Evolutionary conservation across 1,140 invertebrate genomes (phyloP).

Genomic region (Drosophila mojavensis): DNA sequence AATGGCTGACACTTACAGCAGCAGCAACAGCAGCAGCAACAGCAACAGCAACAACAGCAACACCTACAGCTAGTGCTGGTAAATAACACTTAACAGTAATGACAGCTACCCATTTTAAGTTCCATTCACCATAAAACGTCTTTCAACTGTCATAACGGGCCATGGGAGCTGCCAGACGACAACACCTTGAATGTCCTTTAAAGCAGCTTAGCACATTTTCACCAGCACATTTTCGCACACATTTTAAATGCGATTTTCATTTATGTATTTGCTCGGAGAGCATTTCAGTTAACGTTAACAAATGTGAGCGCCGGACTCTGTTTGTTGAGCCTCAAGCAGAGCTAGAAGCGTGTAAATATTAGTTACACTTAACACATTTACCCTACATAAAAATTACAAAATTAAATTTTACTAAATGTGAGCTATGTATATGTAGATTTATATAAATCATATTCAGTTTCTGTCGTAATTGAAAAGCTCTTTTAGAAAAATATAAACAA

Average conservation of each 20-base stretch:
- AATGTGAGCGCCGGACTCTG: neutral
- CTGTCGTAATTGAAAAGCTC: no score
- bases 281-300: neutral
- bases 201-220: slow-evolving; percentile 5
- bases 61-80: slow-evolving; percentile 9
- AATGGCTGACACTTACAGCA: slow-evolving; percentile 1
- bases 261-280: neutral
- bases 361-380: neutral
- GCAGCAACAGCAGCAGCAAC: no score
- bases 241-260: slow-evolving; percentile 4
- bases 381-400: neutral
- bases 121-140: slow-evolving; percentile 42
- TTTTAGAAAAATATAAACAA: no score
- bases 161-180: slow-evolving; percentile 7
- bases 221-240: neutral
- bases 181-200: neutral
- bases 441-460: no score
- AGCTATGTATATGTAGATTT: no score
- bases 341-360: neutral
- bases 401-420: neutral
- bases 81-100: slow-evolving; percentile 45
- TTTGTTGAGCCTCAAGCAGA: neutral
- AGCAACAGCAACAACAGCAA: neutral
- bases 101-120: slow-evolving; percentile 27
- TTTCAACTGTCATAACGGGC: slow-evolving; percentile 30